These are phyloP conservation scores for Drosophila fulvimacula DNA, from an alignment of 2,888 invertebrate genomes.

Conservation along the genomic window DNA sequence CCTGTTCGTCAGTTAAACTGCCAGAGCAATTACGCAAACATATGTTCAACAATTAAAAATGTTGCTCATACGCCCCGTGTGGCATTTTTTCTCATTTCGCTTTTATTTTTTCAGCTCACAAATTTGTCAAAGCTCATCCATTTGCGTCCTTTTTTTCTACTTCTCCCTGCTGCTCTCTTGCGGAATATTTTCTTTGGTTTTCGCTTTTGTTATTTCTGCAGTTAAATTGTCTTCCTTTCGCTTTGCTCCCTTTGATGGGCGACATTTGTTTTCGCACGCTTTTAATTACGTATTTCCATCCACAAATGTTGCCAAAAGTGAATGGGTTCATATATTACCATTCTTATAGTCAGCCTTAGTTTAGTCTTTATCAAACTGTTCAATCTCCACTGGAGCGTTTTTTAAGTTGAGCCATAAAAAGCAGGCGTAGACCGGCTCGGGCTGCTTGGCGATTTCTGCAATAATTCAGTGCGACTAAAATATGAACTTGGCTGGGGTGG, in stretches of 20 bases:
- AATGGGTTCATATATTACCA: no score
- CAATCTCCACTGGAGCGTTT: neutral
- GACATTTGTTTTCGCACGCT: conserved; percentile 54
- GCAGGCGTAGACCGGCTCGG: neutral
- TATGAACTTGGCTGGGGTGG: conserved; percentile 29
- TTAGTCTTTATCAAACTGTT: neutral
- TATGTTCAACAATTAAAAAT: conserved; percentile 73
- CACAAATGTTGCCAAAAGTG: neutral
- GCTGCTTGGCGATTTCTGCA: conserved; percentile 48
- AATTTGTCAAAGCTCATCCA: conserved; percentile 45
- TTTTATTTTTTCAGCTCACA: conserved; percentile 11
- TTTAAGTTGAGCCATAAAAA: neutral
- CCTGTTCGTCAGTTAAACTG: conserved; percentile 48
- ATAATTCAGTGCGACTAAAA: conserved; percentile 56
- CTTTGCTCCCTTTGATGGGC: conserved; percentile 15
- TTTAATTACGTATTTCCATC: conserved; percentile 29
- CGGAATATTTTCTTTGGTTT: conserved; percentile 27
- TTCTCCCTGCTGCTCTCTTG: neutral
- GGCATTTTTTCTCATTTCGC: conserved; percentile 21
- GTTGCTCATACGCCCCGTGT: conserved; percentile 67
- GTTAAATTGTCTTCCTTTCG: conserved; percentile 37
- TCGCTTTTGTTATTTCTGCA: conserved; percentile 16
- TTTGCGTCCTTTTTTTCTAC: neutral
- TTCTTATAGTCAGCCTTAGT: neutral
- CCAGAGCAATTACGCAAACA: conserved; percentile 66